These are phyloP conservation scores for Ursus arctos DNA, from an alignment of 2,113 vertebrate species.

Conservation along the genomic window DNA sequence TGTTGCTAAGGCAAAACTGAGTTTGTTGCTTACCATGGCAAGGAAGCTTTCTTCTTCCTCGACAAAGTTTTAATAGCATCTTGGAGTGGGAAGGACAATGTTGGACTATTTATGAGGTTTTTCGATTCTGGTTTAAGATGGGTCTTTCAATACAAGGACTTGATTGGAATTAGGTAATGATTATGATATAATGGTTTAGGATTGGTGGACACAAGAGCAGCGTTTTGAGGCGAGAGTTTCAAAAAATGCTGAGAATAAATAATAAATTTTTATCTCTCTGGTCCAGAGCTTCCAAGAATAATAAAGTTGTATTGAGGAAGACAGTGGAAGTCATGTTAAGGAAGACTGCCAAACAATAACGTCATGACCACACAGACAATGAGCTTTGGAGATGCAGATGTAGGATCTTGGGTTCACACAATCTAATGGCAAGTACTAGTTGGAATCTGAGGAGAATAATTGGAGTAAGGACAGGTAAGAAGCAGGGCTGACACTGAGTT, in stretches of 20 bases:
- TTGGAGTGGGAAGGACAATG: not conserved
- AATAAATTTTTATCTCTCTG: not conserved
- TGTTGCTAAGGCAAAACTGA: not conserved
- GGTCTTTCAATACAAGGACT: not conserved
- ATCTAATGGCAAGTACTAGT: not conserved
- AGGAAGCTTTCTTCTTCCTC: not conserved
- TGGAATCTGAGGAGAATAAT: not conserved
- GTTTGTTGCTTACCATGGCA: not conserved
- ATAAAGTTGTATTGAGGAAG: not conserved
- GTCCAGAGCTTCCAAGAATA: not conserved
- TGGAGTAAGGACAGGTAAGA: not conserved
- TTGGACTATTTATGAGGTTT: not conserved
- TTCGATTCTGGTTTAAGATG: not conserved
- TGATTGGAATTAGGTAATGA: not conserved
- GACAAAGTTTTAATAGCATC: not conserved
- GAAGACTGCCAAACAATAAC: not conserved
- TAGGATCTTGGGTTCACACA: not conserved
- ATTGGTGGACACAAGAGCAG: not conserved
- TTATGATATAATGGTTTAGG: not conserved
- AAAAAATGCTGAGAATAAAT: not conserved
- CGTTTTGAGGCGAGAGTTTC: not conserved
- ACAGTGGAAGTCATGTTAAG: not conserved
- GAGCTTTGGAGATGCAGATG: not conserved
- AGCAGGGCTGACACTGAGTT: not conserved
- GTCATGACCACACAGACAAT: not conserved